Evolutionary conservation across 2,797 vertebrate species (phyloP), one percentile per base, ranked within the genome.

Genomic region (Sternarchorhynchus goeldii): DNA sequence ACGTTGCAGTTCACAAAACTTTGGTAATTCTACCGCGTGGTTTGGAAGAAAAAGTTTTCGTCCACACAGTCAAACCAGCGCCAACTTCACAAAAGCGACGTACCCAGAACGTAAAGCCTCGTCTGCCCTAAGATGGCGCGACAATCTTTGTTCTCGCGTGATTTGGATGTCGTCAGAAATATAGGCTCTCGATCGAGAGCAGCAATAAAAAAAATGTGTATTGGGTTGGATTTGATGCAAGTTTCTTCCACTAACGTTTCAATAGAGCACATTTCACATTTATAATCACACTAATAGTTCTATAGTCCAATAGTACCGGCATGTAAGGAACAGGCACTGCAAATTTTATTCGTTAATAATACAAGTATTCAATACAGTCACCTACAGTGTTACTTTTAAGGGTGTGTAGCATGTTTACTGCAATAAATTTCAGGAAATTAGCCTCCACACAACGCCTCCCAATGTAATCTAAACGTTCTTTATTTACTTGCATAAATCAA

Each of bases 41-140:
- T 66, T 21, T 1, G n/a, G 14, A 20, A 6, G 21, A 32, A 14
- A 21, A 39, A 25, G 3, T 20, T 66, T 50, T 20, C 7, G 18
- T 7, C 10, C 32, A 18, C 8, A n/a, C 0, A 41, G 25, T n/a
- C 32, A 16, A 5, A 50, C 2, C 39, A 50, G 14, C 64, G 10
- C 36, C 20, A 50, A 25, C 10, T 29, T 16, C 39, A 17, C 39
- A 2, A 29, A 34, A 5, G n/a, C 39, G 18, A 45, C 58, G 58
- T 8, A 20, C 5, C 2, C 2, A 5, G 6, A 74, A 74, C 39
- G 29, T 1, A 16, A 10, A 0, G 18, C 10, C 10, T 25, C 8
- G 14, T 2, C 41, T 7, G 4, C 18, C 5, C 50, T 58, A 59
- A 76, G 45, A 80, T 71, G 73, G 78, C 78, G 78, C 66, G 18